Conservation (phyloP, 2,888 invertebrate species). For the Timema podura region DNA sequence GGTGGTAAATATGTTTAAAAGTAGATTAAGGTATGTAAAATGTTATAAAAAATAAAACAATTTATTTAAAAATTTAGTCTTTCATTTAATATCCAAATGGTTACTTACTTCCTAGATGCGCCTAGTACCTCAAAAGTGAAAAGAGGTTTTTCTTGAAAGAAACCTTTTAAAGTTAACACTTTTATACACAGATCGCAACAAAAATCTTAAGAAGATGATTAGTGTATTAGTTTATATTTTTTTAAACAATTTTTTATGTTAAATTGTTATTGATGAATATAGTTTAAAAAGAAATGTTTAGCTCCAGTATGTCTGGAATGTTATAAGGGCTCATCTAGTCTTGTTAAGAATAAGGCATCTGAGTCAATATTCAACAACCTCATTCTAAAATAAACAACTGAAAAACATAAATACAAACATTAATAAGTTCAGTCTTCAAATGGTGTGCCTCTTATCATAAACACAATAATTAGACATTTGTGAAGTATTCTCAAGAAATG, state of each 20-base stretch:
- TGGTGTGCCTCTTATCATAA: slow-evolving; percentile 21
- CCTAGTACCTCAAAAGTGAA: too few relatives aligned
- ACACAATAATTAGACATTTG: slow-evolving; percentile 19
- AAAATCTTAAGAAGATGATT: not conserved
- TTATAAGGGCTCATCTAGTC: too few relatives aligned
- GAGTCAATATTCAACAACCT: slow-evolving; percentile 20
- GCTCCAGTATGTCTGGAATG: not conserved
- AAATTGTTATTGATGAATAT: not conserved
- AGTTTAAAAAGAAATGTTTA: not conserved
- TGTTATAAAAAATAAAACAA: too few relatives aligned
- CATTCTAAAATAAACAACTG: slow-evolving; percentile 24
- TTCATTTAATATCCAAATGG: too few relatives aligned
- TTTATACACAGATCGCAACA: too few relatives aligned
- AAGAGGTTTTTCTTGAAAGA: too few relatives aligned
- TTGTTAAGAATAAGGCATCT: slow-evolving; percentile 22
- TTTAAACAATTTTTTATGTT: slow-evolving; percentile 12
- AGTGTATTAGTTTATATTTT: not conserved
- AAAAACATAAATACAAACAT: slow-evolving; percentile 20
- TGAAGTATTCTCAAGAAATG: slow-evolving; percentile 14
- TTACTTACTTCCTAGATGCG: too few relatives aligned
- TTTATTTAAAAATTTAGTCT: too few relatives aligned
- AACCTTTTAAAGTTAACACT: too few relatives aligned
- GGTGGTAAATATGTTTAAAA: too few relatives aligned
- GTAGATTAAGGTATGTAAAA: too few relatives aligned
- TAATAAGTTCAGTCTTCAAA: slow-evolving; percentile 25